phyloP scores from a whole-genome alignment of 1,140 invertebrate genomes.

The Monochamus saltuarius region DNA sequence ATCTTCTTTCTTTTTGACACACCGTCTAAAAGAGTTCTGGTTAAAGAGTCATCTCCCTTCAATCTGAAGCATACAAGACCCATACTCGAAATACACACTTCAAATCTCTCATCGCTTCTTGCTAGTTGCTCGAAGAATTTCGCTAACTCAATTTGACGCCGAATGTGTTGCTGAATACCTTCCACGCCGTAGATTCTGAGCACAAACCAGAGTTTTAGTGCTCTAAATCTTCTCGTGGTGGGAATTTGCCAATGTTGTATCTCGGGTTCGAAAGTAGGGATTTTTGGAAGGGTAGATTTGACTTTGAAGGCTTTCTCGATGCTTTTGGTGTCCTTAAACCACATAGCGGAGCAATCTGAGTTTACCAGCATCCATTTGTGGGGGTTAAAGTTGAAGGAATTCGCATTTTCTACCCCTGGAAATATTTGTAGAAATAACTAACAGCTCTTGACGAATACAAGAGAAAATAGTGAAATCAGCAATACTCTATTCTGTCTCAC shows the following conservation, averaged over 20 bases:
- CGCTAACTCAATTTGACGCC: constrained; percentile 74
- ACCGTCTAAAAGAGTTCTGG: constrained; percentile 71
- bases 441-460: too few relatives aligned
- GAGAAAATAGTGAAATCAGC: too few relatives aligned
- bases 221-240: constrained; percentile 84
- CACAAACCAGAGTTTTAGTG: constrained; percentile 95
- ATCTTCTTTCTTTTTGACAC: constrained; percentile 79
- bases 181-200: constrained; percentile 79
- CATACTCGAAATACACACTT: constrained; percentile 60
- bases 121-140: constrained; percentile 75
- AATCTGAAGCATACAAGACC: constrained; percentile 88
- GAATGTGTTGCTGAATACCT: constrained; percentile 76
- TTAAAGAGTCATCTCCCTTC: constrained; percentile 73
- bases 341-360: constrained; percentile 88
- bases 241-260: constrained; percentile 95
- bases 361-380: constrained; percentile 93
- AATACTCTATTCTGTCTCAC: constrained; percentile 49
- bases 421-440: too few relatives aligned
- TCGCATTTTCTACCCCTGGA: constrained; percentile 67
- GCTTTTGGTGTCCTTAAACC: constrained; percentile 79
- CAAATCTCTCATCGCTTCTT: constrained; percentile 71
- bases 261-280: constrained; percentile 71
- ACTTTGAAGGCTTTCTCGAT: constrained; percentile 86
- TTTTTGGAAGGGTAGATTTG: constrained; percentile 64
- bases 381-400: constrained; percentile 88